Percentiles rank a stretch among this genome's conserved stretches.
Conservation (phyloP, 2,113 vertebrate genomes). For the Uria aalge region DNA sequence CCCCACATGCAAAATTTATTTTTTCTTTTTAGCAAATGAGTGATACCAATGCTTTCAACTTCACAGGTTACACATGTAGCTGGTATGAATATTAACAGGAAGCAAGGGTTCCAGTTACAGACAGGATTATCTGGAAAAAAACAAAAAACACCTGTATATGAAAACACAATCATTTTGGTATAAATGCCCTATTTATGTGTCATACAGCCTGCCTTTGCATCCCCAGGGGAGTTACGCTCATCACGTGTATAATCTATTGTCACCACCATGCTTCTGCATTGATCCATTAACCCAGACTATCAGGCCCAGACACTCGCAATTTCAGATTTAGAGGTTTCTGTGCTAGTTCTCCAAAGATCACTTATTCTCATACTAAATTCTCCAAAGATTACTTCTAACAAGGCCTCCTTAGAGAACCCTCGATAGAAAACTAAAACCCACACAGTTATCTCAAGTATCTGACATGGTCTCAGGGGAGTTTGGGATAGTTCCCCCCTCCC, state of each 20-base stretch:
- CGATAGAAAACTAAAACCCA: neutral
- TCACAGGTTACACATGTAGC: neutral
- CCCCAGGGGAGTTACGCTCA: rapidly evolving
- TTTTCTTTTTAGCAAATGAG: neutral
- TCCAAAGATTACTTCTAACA: neutral
- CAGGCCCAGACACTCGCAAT: rapidly evolving
- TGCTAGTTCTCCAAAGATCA: neutral
- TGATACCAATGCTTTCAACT: neutral
- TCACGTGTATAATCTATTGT: rapidly evolving
- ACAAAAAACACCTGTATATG: no score
- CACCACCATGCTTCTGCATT: neutral
- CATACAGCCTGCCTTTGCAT: neutral
- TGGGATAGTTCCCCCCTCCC: neutral
- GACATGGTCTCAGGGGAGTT: neutral
- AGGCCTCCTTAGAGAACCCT: neutral
- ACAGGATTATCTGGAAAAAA: neutral
- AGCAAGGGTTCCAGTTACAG: neutral
- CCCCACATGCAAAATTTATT: rapidly evolving
- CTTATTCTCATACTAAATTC: neutral
- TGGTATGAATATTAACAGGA: neutral
- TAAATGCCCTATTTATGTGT: rapidly evolving
- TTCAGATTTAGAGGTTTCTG: neutral
- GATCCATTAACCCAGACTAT: neutral
- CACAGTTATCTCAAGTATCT: neutral
- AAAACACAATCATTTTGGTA: neutral